Base-by-base conservation (phyloP, 2,888 invertebrate species). In the Crematogaster levior region DNA sequence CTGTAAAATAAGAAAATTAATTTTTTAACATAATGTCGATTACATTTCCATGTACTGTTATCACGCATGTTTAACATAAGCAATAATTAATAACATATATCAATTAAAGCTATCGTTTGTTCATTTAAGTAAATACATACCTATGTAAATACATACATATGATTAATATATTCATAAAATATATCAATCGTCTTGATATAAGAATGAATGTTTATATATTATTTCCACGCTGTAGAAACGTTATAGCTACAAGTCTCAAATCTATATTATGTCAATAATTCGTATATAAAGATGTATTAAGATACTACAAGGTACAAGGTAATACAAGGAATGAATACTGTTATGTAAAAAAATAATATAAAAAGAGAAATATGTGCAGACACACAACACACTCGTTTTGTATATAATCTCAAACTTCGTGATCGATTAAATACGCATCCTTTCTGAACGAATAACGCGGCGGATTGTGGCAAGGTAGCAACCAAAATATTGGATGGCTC, bases 401-500 rank as follows among this genome's bases (percentile, higher is more conserved):
- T 53, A 21, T 46, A 34, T 24, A 18, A 56, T 77, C 37, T 77
- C 3, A 94, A 83, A 94, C 94, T 74, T 94, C 91, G 81, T 94
- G 93, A 83, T 94, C 93, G 56, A 94, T 91, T 61, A 94, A 90
- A 88, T 93, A 94, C 81, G 92, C 90, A 80, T 94, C 94, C 70
- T 92, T 91, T 72, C 93, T 91, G 79, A 93, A 94, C 81, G 93
- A 93, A 87, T 94, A 94, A 43, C 93, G 90, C 18, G 94, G 93
- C 12, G 94, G 91, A 88, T 92, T 94, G 84, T 94, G 93, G 82
- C 97, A 97, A 43, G 97, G 97, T 90, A 97, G 95, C 65, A 97
- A 93, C 97, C 97, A 97, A 9, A 96, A 94, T 0, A 96, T 92
- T 1, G 97, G 97, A 93, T 97, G 97, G 74, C 97, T 96, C 91